These are phyloP conservation scores for Pherbina coryleti DNA, from an alignment of 2,888 invertebrate species.

Conservation along the genomic window DNA sequence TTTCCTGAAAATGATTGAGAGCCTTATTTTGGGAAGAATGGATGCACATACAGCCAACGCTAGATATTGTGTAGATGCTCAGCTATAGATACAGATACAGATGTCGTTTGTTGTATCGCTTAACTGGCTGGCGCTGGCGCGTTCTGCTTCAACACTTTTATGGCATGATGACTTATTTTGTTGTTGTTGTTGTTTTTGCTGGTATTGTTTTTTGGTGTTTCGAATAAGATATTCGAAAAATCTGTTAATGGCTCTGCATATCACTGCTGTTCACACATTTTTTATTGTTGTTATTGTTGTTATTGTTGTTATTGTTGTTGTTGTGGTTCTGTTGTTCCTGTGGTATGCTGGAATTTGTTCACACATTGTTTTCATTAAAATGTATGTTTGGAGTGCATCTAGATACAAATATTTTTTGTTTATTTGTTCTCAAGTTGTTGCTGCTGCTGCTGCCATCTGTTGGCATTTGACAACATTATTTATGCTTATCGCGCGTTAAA, in stretches of 20 bases:
- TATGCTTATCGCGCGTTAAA: constrained; percentile 67
- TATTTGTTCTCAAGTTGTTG: constrained; percentile 29
- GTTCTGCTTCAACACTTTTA: constrained; percentile 49
- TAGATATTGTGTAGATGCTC: background rate
- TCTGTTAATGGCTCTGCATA: constrained; percentile 28
- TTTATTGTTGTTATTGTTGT: background rate
- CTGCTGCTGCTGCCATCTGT: constrained; percentile 46
- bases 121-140: constrained; percentile 24
- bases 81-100: constrained; percentile 4
- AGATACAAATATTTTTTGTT: constrained; percentile 16
- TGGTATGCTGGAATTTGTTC: constrained; percentile 54
- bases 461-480: constrained; percentile 65
- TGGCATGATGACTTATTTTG: constrained; percentile 34
- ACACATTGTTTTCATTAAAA: constrained; percentile 68
- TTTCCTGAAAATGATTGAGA: constrained; percentile 49
- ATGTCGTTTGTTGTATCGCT: background rate
- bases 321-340: background rate
- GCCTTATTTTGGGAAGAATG: background rate
- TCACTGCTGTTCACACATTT: constrained; percentile 17
- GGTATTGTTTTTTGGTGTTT: background rate
- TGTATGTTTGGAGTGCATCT: constrained; percentile 20
- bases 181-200: background rate
- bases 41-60: background rate
- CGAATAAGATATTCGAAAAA: constrained; percentile 21
- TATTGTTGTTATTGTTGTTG: background rate